phyloP scores from a whole-genome alignment of 2,797 vertebrate genomes.

The Takifugu rubripes region DNA sequence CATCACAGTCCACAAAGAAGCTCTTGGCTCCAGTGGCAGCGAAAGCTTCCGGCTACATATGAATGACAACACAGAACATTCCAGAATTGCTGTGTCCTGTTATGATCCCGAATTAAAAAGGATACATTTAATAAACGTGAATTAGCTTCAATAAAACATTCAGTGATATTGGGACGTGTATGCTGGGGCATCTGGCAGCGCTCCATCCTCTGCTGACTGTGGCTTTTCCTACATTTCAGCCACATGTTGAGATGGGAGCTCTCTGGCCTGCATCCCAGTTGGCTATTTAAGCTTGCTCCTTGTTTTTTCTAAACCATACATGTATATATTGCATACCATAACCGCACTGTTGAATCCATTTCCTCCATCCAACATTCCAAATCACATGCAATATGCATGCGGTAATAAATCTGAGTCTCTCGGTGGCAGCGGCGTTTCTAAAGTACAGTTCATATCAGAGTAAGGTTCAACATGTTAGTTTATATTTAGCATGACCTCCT shows the following conservation, averaged over 20 bases:
- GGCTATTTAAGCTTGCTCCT: background rate
- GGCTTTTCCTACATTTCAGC: background rate
- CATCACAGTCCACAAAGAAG: slow-evolving; percentile 18
- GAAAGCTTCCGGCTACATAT: slow-evolving; percentile 1
- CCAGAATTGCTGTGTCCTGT: too few relatives aligned
- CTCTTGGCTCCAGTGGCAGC: background rate
- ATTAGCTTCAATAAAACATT: background rate
- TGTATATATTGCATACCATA: background rate
- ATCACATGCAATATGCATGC: too few relatives aligned
- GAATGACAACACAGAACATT: slow-evolving; percentile 32
- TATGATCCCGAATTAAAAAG: too few relatives aligned
- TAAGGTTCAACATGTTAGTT: too few relatives aligned
- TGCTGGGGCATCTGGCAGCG: background rate
- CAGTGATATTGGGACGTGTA: background rate
- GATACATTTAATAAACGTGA: background rate
- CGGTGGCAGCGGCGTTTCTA: background rate
- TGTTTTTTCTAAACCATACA: background rate
- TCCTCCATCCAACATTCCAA: too few relatives aligned
- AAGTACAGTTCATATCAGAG: too few relatives aligned
- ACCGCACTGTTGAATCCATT: too few relatives aligned
- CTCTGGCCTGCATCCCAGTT: background rate
- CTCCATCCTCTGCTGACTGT: background rate
- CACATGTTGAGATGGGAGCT: slow-evolving; percentile 6
- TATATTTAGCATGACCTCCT: too few relatives aligned
- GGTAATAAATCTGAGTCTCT: background rate